Evolutionary conservation across 2,888 invertebrate genomes (phyloP), one percentile per base, ranked within the genome.

Genomic region (Gerris lacustris): DNA sequence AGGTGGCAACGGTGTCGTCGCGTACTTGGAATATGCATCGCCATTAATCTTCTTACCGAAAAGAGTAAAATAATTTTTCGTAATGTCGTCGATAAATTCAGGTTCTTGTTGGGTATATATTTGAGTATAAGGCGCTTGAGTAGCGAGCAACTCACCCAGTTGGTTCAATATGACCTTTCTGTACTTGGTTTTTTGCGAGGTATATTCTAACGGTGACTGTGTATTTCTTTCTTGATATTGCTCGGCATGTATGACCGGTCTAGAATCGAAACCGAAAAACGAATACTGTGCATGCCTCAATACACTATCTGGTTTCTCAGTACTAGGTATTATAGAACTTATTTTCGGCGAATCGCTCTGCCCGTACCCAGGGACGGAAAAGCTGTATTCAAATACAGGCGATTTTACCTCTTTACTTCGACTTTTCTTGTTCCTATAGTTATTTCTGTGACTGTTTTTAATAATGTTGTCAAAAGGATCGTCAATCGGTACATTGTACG

Each of bases 41-140:
- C 73, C 71, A 64, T 76, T 75, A 45, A 88, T 79, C 79, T 88
- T 90, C 79, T 87, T 87, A 2, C 88, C 90, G 77, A 89, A 90
- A 75, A 87, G 85, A 45, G 88, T 88, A 77, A 89, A 89, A 71
- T 88, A 89, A 77, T 88, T 88, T 78, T 86, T 87, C 5, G 89
- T 89, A 70, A 87, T 88, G 76, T 89, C 89, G 76, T 89, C 89
- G 73, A 89, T 82, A 73, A 86, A 84, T 71, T 85, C 84, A 77
- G 88, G 84, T 78, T 86, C 84, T 74, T 88, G 88, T 78, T 86
- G 86, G 15, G 88, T 87, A 80, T 88, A 87, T 79, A 87, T 87
- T 55, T 84, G 83, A 76, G 87, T 84, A 79, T 86, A 82, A 6
- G 86, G 84, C 76, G 83, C 84, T 18, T 84, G 81, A 6, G 86